A percentile compares a stretch with the other conserved stretches of the same genome.
These are phyloP conservation scores for Drosophila mayri DNA, from an alignment of 1,140 invertebrate genomes.

Conservation along the genomic window DNA sequence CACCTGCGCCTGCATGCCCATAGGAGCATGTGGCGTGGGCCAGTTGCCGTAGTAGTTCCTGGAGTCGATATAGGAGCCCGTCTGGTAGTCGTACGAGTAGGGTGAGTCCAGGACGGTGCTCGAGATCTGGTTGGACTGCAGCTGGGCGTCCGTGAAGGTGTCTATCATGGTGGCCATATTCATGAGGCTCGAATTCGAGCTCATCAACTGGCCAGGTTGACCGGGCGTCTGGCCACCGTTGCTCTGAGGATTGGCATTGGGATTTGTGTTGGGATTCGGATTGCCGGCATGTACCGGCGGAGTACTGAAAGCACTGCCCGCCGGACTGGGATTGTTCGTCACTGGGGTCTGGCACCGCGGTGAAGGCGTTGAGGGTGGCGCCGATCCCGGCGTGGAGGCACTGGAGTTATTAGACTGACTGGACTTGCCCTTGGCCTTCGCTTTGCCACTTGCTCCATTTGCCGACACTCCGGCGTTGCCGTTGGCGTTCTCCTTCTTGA, in stretches of 20 bases:
- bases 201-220: conserved; percentile 81
- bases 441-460: conserved; percentile 24
- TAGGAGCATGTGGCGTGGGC: conserved; percentile 69
- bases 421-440: conserved; percentile 73
- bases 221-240: conserved; percentile 18
- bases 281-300: conserved; percentile 74
- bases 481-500: conserved; percentile 65
- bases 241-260: conserved; percentile 55
- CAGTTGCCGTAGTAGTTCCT: conserved; percentile 84
- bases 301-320: conserved; percentile 81
- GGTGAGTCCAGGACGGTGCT: conserved; percentile 92
- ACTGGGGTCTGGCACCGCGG: conserved; percentile 85
- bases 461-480: conserved; percentile 25
- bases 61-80: conserved; percentile 85
- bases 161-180: conserved; percentile 91
- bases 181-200: conserved; percentile 87
- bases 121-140: conserved; percentile 93
- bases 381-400: conserved; percentile 84
- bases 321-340: conserved; percentile 82
- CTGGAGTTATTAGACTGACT: conserved; percentile 73
- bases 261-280: conserved; percentile 33
- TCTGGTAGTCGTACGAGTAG: conserved; percentile 88
- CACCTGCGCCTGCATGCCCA: conserved; percentile 60
- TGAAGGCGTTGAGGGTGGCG: conserved; percentile 82
- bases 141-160: conserved; percentile 90